Percentiles rank a stretch among this genome's conserved stretches.
Evolutionary conservation across 2,113 vertebrate genomes (phyloP).

Genomic region (Plotosus lineatus): DNA sequence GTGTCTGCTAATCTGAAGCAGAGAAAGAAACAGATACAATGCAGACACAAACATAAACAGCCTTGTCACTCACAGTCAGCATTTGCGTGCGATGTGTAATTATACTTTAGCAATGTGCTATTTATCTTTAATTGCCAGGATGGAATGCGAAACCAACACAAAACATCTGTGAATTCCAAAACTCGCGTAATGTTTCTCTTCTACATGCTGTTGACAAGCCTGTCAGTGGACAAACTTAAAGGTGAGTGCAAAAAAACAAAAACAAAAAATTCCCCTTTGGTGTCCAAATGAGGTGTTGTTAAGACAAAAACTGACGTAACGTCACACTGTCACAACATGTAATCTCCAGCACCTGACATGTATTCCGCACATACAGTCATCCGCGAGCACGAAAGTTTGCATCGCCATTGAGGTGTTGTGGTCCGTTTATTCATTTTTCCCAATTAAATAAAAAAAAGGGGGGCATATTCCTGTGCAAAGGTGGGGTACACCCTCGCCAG

Average conservation of each 20-base stretch:
- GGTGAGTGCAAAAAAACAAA: background rate
- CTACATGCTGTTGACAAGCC: constrained; percentile 1
- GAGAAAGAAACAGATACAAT: background rate
- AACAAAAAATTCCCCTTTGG: too few species aligned
- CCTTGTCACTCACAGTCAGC: constrained; percentile 9
- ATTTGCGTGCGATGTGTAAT: background rate
- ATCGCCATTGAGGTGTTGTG: background rate
- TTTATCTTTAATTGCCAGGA: constrained; percentile 25
- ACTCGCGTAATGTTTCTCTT: constrained; percentile 5
- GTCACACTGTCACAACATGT: too few species aligned
- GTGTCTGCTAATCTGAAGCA: background rate
- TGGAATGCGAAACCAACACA: constrained; percentile 16
- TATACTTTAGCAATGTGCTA: background rate
- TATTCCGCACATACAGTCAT: background rate
- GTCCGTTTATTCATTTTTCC: background rate
- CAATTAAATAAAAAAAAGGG: too few species aligned
- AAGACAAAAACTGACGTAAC: background rate
- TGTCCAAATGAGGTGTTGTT: background rate
- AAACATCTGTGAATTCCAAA: background rate
- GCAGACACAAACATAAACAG: constrained; percentile 26
- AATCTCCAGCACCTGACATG: background rate
- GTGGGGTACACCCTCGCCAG: too few species aligned
- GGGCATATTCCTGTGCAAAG: too few species aligned
- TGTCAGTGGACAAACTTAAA: background rate
- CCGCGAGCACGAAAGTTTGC: background rate